Evolutionary conservation across 2,797 vertebrate species (phyloP), one percentile per base, ranked within the genome.

Genomic region (Morus bassanus): DNA sequence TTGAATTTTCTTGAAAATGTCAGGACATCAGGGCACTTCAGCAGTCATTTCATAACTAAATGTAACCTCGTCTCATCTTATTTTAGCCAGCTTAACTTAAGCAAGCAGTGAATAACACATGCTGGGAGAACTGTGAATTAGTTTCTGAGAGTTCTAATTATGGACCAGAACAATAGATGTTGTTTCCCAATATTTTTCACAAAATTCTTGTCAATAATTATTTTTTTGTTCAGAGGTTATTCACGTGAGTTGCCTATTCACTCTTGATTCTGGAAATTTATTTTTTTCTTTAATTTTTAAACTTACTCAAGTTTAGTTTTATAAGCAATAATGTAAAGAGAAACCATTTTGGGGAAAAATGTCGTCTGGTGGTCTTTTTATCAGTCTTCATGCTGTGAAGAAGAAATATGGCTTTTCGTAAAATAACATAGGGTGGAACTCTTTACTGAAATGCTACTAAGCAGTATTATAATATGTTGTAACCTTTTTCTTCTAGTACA

Each of bases 401-500:
- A 79, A 93, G 43, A 73, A 92, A 22, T 35, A 6, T 0, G 3
- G 21, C n/a, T 85, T 59, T 84, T 60, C 30, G 10, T 91, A 18
- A n/a, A 57, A 14, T 56, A 64, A 48, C 19, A 37, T 4, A 54
- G 61, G 30, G 35, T 94, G 48, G 57, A 57, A 43, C 25, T 93
- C 67, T 64, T 41, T 46, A 13, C 22, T 85, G 41, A 78, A 81
- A 8, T 82, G 51, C 94, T 85, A 23, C 45, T 83, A n/a, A 57
- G 59, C 33, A 23, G 9, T 77, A 7, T 86, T 89, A 5, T 94
- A 91, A 96, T 67, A 5, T 76, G 24, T 92, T 94, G 65, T 56
- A 95, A 96, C 68, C 94, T 91, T 95, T 88, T 93, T 93, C 22
- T 98, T 98, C 72, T 96, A 99, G 99, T 99, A 97, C 99, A 99